phyloP scores from a whole-genome alignment of 2,888 invertebrate genomes.

The Drosophila picticornis region DNA sequence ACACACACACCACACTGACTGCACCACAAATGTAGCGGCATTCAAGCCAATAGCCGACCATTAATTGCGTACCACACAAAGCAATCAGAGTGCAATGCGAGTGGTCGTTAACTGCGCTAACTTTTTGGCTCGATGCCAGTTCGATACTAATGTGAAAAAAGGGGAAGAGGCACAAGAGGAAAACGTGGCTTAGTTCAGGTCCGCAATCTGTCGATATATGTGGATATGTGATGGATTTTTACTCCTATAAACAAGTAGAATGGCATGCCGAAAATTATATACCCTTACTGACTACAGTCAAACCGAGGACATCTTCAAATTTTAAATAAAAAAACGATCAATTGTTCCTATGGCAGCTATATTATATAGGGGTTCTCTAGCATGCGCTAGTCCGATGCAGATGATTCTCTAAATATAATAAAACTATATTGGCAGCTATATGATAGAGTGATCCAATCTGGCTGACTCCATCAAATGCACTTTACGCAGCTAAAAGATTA shows the following conservation, averaged over 20 bases:
- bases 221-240: not conserved
- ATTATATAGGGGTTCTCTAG: not conserved
- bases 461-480: not conserved
- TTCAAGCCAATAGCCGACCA: constrained; percentile 46
- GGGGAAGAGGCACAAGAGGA: not conserved
- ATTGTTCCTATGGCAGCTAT: not conserved
- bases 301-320: not conserved
- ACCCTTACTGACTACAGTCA: not conserved
- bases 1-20: not conserved
- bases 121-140: constrained; percentile 47
- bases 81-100: constrained; percentile 69
- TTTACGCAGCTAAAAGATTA: not conserved
- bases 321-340: not conserved
- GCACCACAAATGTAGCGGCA: constrained; percentile 15
- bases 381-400: not conserved
- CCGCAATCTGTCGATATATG: constrained; percentile 35
- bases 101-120: constrained; percentile 8
- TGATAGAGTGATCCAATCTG: not conserved
- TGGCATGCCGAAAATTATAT: not conserved
- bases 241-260: not conserved
- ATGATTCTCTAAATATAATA: not conserved
- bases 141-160: not conserved
- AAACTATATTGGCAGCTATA: not conserved
- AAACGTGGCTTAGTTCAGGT: constrained; percentile 1
- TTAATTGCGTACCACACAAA: constrained; percentile 75